Conservation (phyloP, 2,113 vertebrate genomes). For the Oxyruncus cristatus region DNA sequence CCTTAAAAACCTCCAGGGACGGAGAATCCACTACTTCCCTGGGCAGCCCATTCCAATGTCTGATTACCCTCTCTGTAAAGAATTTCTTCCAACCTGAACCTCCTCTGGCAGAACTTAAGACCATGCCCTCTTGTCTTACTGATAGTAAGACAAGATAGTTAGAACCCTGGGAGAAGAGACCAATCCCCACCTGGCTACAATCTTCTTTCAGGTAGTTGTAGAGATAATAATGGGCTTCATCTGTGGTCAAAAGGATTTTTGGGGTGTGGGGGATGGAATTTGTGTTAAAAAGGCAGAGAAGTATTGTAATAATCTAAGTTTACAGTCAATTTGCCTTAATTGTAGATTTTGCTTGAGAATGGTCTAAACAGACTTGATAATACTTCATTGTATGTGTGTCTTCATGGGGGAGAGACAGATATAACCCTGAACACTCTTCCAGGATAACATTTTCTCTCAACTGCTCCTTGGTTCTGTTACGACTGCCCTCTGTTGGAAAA, state of each 20-base stretch:
- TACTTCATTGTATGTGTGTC: accelerated
- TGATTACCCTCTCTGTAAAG: too few species aligned
- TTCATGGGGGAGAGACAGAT: not conserved
- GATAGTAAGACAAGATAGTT: too few species aligned
- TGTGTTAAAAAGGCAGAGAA: not conserved
- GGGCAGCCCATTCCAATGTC: too few species aligned
- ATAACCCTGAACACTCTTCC: not conserved
- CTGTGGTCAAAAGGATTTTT: not conserved
- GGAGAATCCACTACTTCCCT: too few species aligned
- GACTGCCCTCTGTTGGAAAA: not conserved
- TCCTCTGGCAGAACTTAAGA: too few species aligned
- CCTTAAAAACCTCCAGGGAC: too few species aligned
- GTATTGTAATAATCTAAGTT: not conserved
- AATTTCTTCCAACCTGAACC: too few species aligned
- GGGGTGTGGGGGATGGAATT: accelerated
- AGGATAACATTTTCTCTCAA: not conserved
- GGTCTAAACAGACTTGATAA: not conserved
- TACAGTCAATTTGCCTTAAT: not conserved
- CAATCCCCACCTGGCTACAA: too few species aligned
- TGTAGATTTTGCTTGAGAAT: not conserved
- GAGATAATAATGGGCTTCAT: not conserved
- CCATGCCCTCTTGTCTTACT: too few species aligned
- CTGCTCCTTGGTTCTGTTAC: not conserved
- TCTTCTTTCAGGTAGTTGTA: too few species aligned
- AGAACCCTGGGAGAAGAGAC: too few species aligned